A percentile compares a stretch with the other conserved stretches of the same genome.
Evolutionary conservation across 1,140 invertebrate species (phyloP).

Genomic region (Nasonia giraulti): DNA sequence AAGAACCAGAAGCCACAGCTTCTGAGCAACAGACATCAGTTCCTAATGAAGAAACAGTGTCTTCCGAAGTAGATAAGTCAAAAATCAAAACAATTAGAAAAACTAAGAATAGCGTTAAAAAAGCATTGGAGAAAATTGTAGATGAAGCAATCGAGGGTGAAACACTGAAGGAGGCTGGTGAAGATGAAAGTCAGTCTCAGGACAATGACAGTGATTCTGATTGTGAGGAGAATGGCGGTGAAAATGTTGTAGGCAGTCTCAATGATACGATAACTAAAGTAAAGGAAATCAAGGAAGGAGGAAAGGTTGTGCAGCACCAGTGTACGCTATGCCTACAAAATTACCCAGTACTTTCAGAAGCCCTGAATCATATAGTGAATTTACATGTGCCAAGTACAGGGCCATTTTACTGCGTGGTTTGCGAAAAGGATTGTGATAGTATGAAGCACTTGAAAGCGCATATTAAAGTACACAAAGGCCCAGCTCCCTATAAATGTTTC

Average conservation of each 20-base stretch:
- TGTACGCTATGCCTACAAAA: conserved; percentile 69
- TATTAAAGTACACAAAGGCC: conserved; percentile 76
- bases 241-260: conserved; percentile 65
- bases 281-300: conserved; percentile 65
- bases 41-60: not conserved
- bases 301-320: conserved; percentile 64
- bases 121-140: conserved; percentile 11
- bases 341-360: conserved; percentile 62
- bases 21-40: not conserved
- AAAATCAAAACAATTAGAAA: not conserved
- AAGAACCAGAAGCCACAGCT: conserved; percentile 4
- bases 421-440: conserved; percentile 70
- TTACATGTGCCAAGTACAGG: conserved; percentile 67
- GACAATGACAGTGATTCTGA: conserved; percentile 46
- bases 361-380: conserved; percentile 66
- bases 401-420: conserved; percentile 71
- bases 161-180: not conserved
- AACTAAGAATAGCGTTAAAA: not conserved
- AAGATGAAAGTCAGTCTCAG: not conserved
- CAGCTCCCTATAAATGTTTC: conserved; percentile 78
- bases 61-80: not conserved
- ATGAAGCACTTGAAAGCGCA: conserved; percentile 64
- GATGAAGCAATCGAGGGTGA: conserved; percentile 5
- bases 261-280: conserved; percentile 69
- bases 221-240: conserved; percentile 56